A percentile compares a stretch with the other conserved stretches of the same genome.
These are phyloP conservation scores for Diploscapter pachys DNA, from an alignment of 1,140 invertebrate genomes.

Conservation along the genomic window DNA sequence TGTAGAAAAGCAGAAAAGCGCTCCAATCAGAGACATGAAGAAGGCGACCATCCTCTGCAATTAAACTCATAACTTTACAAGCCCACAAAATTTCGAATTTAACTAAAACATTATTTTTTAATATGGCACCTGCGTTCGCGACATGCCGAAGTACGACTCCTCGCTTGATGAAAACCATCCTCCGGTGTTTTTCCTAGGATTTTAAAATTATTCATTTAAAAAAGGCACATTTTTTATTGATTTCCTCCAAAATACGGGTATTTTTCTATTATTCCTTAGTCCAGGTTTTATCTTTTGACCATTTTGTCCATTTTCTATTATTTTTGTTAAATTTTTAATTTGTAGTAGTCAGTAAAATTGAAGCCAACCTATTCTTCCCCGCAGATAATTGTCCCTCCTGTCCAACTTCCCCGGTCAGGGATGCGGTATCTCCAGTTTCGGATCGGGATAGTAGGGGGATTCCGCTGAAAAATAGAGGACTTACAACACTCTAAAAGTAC, in stretches of 20 bases:
- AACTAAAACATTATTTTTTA: too few species aligned
- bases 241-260: too few species aligned
- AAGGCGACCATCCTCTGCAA: constrained; percentile 44
- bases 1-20: constrained; percentile 54
- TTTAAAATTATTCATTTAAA: background rate
- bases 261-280: background rate
- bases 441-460: constrained; percentile 47
- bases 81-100: too few species aligned
- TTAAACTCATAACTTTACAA: too few species aligned
- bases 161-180: constrained; percentile 40
- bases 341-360: background rate
- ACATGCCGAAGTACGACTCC: constrained; percentile 45
- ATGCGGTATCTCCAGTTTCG: constrained; percentile 47
- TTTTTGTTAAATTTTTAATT: constrained; percentile 1
- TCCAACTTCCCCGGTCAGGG: constrained; percentile 34
- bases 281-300: background rate
- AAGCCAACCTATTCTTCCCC: constrained; percentile 44
- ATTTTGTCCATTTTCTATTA: background rate
- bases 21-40: constrained; percentile 53
- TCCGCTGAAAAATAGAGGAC: constrained; percentile 46
- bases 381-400: constrained; percentile 47
- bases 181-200: constrained; percentile 29
- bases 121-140: constrained; percentile 40
- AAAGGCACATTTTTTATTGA: background rate
- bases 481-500: constrained; percentile 37